phyloP scores from a whole-genome alignment of 2,113 vertebrate species.

The Procavia capensis region DNA sequence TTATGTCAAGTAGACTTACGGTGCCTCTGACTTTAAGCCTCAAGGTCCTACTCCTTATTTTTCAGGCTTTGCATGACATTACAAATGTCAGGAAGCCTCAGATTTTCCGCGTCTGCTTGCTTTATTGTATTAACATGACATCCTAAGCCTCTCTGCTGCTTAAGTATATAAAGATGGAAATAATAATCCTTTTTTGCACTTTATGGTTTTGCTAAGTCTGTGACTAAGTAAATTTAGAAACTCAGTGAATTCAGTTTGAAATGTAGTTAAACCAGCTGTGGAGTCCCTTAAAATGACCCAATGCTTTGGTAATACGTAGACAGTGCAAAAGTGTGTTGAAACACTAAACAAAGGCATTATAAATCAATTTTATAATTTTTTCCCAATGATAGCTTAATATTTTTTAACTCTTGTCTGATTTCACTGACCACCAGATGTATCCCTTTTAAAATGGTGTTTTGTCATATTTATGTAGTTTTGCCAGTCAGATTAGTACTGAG shows the following conservation, averaged over 20 bases:
- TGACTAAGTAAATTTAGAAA: slow-evolving; percentile 58
- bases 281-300: slow-evolving; percentile 47
- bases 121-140: slow-evolving; percentile 57
- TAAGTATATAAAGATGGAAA: slow-evolving; percentile 37
- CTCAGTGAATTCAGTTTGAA: slow-evolving; percentile 34
- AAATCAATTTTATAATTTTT: slow-evolving; percentile 56
- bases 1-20: background rate
- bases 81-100: background rate
- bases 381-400: background rate
- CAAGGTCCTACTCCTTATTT: background rate
- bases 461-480: background rate
- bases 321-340: slow-evolving; percentile 1
- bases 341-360: background rate
- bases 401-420: slow-evolving; percentile 39
- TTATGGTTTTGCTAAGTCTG: slow-evolving; percentile 43
- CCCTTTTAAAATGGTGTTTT: slow-evolving; percentile 17
- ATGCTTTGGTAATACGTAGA: slow-evolving; percentile 26
- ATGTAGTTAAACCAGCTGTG: background rate
- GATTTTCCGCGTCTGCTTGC: background rate
- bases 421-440: background rate
- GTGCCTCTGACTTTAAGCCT: background rate
- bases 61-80: slow-evolving; percentile 37
- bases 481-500: background rate
- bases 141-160: slow-evolving; percentile 4
- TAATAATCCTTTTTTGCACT: slow-evolving; percentile 58